Base-by-base conservation (phyloP, 2,888 invertebrate species). In the Pachymerium ferrugineum region DNA sequence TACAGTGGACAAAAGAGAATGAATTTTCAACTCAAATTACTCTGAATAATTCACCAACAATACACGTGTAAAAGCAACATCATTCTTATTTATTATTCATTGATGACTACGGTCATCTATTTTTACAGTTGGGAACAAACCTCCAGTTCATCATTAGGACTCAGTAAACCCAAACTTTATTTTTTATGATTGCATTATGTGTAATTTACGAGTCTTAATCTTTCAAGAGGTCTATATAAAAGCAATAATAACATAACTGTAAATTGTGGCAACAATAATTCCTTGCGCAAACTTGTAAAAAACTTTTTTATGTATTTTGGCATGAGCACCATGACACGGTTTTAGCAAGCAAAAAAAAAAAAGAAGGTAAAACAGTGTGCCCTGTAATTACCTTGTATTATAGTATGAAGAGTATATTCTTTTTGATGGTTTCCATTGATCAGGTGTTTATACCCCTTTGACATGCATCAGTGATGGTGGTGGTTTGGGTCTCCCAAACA, bases 401-500 rank as follows among this genome's bases (percentile, higher is more conserved):
- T 62, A 28, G 62, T 25, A n/a, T n/a, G n/a, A n/a, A n/a, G 62
- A 62, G 4, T 62, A 28, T 62, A 62, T 62, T 62, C 62, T 62
- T 62, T 62, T n/a, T 62, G 62, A 62, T 62, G 28, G 28, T 62
- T 62, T 62, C 12, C 62, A 62, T 62, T 62, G 62, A 62, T 62
- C 62, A 62, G 62, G 62, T 62, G 62, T 62, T 62, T 62, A 62
- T 62, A 62, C 62, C 62, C 62, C 62, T 62, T 62, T 62, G 62
- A 62, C 62, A 62, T 62, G 62, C 62, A 62, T 62, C 62, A 62
- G 25, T 62, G 62, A 22, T 62, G 62, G 62, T 62, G 62, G 62
- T 62, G 62, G 62, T 62, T 62, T 28, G 25, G 62, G 28, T 62
- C 62, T 62, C 62, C 62, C 28, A 62, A 62, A 62, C 62, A 62